Base-by-base conservation (phyloP, 2,113 vertebrate species). In the Smithornis capensis region DNA sequence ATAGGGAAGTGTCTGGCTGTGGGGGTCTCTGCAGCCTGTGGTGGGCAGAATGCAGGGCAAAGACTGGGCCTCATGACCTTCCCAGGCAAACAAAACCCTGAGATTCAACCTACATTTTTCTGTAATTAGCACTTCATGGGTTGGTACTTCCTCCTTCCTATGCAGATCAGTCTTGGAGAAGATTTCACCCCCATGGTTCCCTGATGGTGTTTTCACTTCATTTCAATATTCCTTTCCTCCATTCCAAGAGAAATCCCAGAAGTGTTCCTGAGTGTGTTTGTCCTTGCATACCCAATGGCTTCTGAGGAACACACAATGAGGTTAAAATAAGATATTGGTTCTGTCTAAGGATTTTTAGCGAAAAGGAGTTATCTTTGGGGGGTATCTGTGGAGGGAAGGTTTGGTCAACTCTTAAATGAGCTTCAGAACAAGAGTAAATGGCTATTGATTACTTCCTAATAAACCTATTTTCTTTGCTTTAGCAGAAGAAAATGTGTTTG, bases 391-490 rank as follows among this genome's bases (percentile, higher is more conserved):
- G 57, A 91, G 64, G 62, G 84, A 68, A 62, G 62, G 75, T 84
- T 93, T 80, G 87, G 80, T 88, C 83, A 87, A 62, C 76, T 91
- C 83, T 83, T 75, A 37, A 95, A 93, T 83, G 82, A 94, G 71
- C 69, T 96, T 87, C 79, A 96, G 95, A 94, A 95, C 94, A 87
- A 67, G 37, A 92, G 47, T 67, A 97, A 97, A 85, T 94, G 91
- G 91, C 74, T 96, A 88, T 95, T 90, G 89, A 90, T 95, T 87
- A 22, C 27, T 28, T 75, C 52, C 40, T 79, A 76, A 86, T 92
- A 74, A 74, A 44, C 12, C 63, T 70, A 7, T 89, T 96, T 95
- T 74, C 82, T 96, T 60, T 98, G 85, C 85, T 86, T 96, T 92
- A 96, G 68, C 88, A 97, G 89, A 94, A 93, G 64, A 33, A 93